These are phyloP conservation scores for Hydrolagus affinis DNA, from an alignment of 2,113 vertebrate species.

Conservation along the genomic window DNA sequence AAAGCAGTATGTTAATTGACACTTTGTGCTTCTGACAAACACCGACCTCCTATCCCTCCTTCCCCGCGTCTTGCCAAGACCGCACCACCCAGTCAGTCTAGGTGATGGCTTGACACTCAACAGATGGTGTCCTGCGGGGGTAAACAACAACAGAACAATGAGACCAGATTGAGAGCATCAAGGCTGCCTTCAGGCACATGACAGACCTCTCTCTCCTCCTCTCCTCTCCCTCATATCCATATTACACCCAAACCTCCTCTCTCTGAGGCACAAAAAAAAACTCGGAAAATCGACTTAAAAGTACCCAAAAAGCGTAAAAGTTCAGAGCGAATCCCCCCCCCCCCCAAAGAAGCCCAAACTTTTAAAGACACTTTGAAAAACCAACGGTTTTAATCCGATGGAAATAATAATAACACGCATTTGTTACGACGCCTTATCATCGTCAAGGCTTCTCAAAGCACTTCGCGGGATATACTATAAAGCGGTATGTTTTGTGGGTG, in stretches of 20 bases:
- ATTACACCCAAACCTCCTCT: constrained; percentile 18
- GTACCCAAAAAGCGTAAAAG: neutral
- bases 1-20: constrained; percentile 20
- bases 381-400: neutral
- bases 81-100: constrained; percentile 31
- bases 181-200: constrained; percentile 25
- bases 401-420: too few species aligned
- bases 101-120: constrained; percentile 32
- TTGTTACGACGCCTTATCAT: too few species aligned
- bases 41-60: constrained; percentile 2
- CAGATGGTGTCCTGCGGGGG: constrained; percentile 32
- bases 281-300: constrained; percentile 5
- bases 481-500: too few species aligned
- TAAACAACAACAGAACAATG: constrained; percentile 33
- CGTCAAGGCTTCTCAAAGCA: too few species aligned
- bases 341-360: too few species aligned
- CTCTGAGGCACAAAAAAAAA: neutral
- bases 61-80: constrained; percentile 28
- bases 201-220: neutral
- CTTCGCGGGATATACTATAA: too few species aligned
- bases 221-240: constrained; percentile 20
- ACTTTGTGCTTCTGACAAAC: constrained; percentile 19
- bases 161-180: constrained; percentile 32
- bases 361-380: neutral
- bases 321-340: too few species aligned